Percentiles rank a stretch among this genome's conserved stretches.
Evolutionary conservation across 2,797 vertebrate species (phyloP).

Genomic region (Lacerta agilis): DNA sequence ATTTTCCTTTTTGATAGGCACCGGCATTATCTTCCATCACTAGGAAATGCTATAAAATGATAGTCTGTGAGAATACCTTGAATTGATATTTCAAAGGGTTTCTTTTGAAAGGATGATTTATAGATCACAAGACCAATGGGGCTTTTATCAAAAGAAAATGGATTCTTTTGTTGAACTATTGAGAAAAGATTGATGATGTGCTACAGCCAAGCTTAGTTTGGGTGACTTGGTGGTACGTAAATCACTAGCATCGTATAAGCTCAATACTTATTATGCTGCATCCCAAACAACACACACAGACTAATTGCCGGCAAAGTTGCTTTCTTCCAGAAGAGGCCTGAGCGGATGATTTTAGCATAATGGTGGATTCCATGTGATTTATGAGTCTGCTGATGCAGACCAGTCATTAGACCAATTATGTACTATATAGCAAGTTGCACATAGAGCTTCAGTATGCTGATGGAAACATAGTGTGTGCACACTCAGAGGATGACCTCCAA

Average conservation of each 20-base stretch:
- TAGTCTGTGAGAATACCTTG: constrained; percentile 70
- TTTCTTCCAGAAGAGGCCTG: not conserved
- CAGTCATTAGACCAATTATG: constrained; percentile 24
- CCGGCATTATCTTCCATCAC: constrained; percentile 62
- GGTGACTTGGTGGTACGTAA: constrained; percentile 62
- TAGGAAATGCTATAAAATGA: constrained; percentile 66
- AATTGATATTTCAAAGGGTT: constrained; percentile 76
- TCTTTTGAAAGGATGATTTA: constrained; percentile 79
- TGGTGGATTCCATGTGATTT: not conserved
- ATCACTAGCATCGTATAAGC: constrained; percentile 57
- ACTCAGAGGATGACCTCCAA: too few species aligned
- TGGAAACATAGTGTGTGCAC: too few species aligned
- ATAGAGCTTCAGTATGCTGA: not conserved
- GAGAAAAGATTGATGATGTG: constrained; percentile 77
- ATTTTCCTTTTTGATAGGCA: constrained; percentile 66
- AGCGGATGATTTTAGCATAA: constrained; percentile 28
- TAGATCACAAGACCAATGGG: constrained; percentile 75
- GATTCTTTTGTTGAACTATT: constrained; percentile 74
- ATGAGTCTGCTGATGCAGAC: not conserved
- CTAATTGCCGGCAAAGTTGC: constrained; percentile 52
- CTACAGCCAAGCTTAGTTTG: constrained; percentile 62
- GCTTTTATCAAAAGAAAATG: constrained; percentile 78
- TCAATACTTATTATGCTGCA: constrained; percentile 42
- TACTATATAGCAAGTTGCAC: not conserved
- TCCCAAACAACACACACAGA: constrained; percentile 37